Evolutionary conservation across 2,888 invertebrate genomes (phyloP), one percentile per base, ranked within the genome.

Genomic region (Pachliopta kotzebuea): DNA sequence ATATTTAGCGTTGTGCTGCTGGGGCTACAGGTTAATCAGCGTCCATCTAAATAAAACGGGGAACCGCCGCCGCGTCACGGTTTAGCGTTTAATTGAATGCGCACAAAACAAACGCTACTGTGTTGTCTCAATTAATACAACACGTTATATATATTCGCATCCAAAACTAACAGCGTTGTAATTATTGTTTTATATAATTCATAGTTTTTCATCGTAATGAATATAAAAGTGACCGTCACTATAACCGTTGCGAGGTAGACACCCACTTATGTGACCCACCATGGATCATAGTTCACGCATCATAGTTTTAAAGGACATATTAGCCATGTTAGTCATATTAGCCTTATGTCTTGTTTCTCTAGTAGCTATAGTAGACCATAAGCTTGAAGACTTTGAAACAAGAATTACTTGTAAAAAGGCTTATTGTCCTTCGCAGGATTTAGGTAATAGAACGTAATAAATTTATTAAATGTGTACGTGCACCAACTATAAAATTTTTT

Each of bases 1-100:
- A 58, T 18, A 20, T 14, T 55, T 55, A 45, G 31, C 42, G 21
- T 55, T 58, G 54, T 37, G 29, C 14, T 9, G 21, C 18, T 53
- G 57, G 57, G 52, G 29, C 53, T 56, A 58, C 70, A 69, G 66
- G 63, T 69, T 73, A 74, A 75, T 75, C 74, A 68, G 67, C 69
- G 72, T 73, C 70, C 68, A 72, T 74, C 72, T 71, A 70, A 73
- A 73, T 72, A 67, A 71, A 71, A 69, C 74, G 49, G 52, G n/a
- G 31, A 65, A 67, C 61, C 69, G 68, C 63, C 37, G 57, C 56
- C 68, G 56, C 67, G 68, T 70, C 70, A 71, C 65, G 60, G 50
- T 57, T 53, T 55, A 54, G 49, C 56, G 26, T 60, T 54, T 49
- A 58, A 64, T 59, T 67, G 66, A 66, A 67, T 57, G 55, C 54